Conservation (phyloP, 2,113 vertebrate genomes). For the Cyprinodon tularosa region DNA sequence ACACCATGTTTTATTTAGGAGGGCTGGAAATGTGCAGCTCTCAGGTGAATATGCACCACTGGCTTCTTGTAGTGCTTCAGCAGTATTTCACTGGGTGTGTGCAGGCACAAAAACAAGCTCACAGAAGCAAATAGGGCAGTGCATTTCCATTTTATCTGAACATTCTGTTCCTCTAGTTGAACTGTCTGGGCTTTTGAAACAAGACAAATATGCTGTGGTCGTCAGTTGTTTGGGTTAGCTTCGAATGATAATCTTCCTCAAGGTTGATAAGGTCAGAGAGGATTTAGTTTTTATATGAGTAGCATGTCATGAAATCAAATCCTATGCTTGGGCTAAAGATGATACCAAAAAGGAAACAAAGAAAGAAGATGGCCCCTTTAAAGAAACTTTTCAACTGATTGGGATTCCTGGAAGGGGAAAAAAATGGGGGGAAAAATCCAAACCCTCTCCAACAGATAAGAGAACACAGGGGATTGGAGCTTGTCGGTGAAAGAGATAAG, state of each 20-base stretch:
- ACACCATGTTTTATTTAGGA: conserved; percentile 79
- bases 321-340: conserved; percentile 46
- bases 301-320: conserved; percentile 60
- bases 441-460: conserved; percentile 66
- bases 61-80: conserved; percentile 45
- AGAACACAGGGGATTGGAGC: conserved; percentile 51
- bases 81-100: conserved; percentile 39
- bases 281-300: conserved; percentile 34
- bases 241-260: conserved; percentile 25
- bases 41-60: conserved; percentile 69
- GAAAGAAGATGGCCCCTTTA: conserved; percentile 26
- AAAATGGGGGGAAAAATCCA: background rate
- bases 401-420: conserved; percentile 75
- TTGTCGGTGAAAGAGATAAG: conserved; percentile 76
- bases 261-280: conserved; percentile 50
- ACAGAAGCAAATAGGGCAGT: conserved; percentile 20
- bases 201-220: conserved; percentile 2
- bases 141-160: conserved; percentile 27
- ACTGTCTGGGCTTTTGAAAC: background rate
- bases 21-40: conserved; percentile 72
- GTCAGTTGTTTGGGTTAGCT: conserved; percentile 28
- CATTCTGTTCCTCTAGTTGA: conserved; percentile 3
- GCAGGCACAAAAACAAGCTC: conserved; percentile 17
- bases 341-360: conserved; percentile 28
- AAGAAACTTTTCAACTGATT: conserved; percentile 40